Conservation (phyloP, 2,797 vertebrate species). For the Euthynnus affinis region DNA sequence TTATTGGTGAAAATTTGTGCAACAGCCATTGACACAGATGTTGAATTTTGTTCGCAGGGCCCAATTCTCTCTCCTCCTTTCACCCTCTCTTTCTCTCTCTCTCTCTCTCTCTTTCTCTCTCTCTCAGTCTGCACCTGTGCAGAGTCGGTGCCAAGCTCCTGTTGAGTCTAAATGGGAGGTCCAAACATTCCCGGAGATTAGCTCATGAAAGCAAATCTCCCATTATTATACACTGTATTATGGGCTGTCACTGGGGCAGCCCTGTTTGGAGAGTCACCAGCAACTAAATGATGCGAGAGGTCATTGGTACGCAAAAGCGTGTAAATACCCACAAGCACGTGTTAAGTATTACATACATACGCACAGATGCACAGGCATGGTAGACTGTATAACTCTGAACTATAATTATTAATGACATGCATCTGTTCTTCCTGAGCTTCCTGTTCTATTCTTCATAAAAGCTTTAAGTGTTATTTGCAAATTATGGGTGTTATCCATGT, state of each 20-base stretch:
- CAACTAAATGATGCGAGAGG: constrained; percentile 63
- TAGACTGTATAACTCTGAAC: constrained; percentile 9
- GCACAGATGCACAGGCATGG: constrained; percentile 14
- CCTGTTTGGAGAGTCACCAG: constrained; percentile 67
- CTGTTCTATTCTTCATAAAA: background rate
- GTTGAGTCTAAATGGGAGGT: constrained; percentile 88
- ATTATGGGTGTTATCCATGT: background rate
- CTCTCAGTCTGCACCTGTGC: constrained; percentile 83
- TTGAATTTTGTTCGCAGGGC: constrained; percentile 69
- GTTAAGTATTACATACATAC: constrained; percentile 10
- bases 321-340: constrained; percentile 40
- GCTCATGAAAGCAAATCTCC: constrained; percentile 86
- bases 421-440: constrained; percentile 21
- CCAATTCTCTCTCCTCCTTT: constrained; percentile 53
- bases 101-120: constrained; percentile 34
- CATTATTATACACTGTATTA: constrained; percentile 79
- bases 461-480: background rate
- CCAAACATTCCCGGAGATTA: constrained; percentile 84
- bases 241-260: constrained; percentile 62
- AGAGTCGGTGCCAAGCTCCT: constrained; percentile 85
- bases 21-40: constrained; percentile 79
- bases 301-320: constrained; percentile 44
- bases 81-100: constrained; percentile 29
- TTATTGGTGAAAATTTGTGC: constrained; percentile 75
- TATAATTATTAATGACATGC: constrained; percentile 13